Evolutionary conservation across 2,888 invertebrate genomes (phyloP).

Genomic region (Nebria salina): DNA sequence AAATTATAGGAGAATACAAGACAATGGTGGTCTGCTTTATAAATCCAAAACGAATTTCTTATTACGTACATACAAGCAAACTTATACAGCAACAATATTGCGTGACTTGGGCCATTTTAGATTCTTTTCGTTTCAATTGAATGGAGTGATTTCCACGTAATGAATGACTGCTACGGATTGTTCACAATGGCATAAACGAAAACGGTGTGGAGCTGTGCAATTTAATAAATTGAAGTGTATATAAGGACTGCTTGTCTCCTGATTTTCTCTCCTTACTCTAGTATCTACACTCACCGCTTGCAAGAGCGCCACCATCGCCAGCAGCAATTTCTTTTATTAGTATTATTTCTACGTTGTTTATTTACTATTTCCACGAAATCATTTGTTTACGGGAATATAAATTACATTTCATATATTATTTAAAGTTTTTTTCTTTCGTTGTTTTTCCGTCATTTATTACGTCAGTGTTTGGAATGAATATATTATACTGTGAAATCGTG

Average conservation of each 20-base stretch:
- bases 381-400: background rate
- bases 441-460: background rate
- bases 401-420: background rate
- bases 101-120: slow-evolving; percentile 40
- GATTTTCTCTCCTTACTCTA: slow-evolving; percentile 15
- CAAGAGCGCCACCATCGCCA: background rate
- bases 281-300: background rate
- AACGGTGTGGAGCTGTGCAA: slow-evolving; percentile 30
- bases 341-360: slow-evolving; percentile 1
- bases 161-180: slow-evolving; percentile 39
- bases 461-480: background rate
- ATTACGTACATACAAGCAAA: background rate
- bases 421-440: background rate
- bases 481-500: background rate
- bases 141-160: slow-evolving; percentile 46
- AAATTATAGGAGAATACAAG: no score
- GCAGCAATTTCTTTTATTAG: background rate
- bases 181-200: slow-evolving; percentile 43
- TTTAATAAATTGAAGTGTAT: slow-evolving; percentile 44
- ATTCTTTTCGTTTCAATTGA: slow-evolving; percentile 44
- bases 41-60: background rate
- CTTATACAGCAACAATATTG: slow-evolving; percentile 33
- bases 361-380: background rate
- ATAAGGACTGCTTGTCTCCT: slow-evolving; percentile 23
- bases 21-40: no score